A percentile compares a stretch with the other conserved stretches of the same genome.
Evolutionary conservation across 2,113 vertebrate species (phyloP).

Genomic region (Albula goreensis): DNA sequence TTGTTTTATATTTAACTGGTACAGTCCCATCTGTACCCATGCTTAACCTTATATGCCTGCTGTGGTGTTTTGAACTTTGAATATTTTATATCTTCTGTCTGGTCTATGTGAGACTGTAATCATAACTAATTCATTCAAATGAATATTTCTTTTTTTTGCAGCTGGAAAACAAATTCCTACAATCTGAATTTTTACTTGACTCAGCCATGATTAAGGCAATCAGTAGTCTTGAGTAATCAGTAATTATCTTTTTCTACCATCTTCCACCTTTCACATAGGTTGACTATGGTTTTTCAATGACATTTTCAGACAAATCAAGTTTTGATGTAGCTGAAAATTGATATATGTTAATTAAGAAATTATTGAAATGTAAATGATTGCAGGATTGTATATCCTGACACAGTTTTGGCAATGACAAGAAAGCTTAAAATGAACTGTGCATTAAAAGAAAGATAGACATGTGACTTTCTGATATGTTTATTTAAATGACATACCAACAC

Average conservation of each 20-base stretch:
- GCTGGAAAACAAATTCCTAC: constrained; percentile 24
- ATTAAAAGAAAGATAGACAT: background rate
- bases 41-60: constrained; percentile 44
- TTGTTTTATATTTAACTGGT: constrained; percentile 1
- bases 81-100: constrained; percentile 68
- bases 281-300: background rate
- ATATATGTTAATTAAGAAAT: background rate
- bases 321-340: background rate
- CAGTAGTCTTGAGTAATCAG: constrained; percentile 22
- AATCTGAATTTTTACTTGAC: constrained; percentile 16
- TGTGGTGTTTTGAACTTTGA: constrained; percentile 45
- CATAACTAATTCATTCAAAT: constrained; percentile 67
- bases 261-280: background rate
- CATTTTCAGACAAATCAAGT: background rate
- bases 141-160: constrained; percentile 47
- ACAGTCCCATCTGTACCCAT: constrained; percentile 40
- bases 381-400: background rate
- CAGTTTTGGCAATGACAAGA: background rate
- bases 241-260: background rate
- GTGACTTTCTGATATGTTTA: background rate
- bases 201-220: constrained; percentile 29
- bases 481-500: background rate
- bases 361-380: background rate
- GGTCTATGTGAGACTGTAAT: constrained; percentile 60
- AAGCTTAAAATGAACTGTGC: background rate